phyloP scores from a whole-genome alignment of 2,888 invertebrate genomes.

The Eretmocerus hayati region DNA sequence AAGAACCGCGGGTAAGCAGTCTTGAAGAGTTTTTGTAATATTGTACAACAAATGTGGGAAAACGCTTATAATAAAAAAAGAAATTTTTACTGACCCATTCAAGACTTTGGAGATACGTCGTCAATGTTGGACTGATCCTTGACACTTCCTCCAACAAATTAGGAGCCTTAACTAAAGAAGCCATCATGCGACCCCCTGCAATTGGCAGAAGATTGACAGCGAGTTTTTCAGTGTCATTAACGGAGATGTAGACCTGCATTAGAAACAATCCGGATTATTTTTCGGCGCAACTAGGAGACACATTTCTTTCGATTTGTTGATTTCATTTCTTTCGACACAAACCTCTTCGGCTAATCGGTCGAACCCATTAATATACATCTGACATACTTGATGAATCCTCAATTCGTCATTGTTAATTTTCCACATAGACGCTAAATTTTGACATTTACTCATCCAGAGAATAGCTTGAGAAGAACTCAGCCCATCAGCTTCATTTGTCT shows the following conservation, averaged over 20 bases:
- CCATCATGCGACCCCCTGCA: conserved; percentile 72
- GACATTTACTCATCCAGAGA: conserved; percentile 67
- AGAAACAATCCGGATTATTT: too few relatives aligned
- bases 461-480: conserved; percentile 49
- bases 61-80: too few relatives aligned
- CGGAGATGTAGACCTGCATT: conserved; percentile 58
- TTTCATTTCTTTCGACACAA: too few relatives aligned
- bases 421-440: conserved; percentile 69
- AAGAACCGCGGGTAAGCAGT: too few relatives aligned
- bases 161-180: conserved; percentile 56
- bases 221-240: conserved; percentile 63
- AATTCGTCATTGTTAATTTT: conserved; percentile 66
- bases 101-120: conserved; percentile 62
- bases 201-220: conserved; percentile 68
- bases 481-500: conserved; percentile 50
- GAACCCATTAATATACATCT: conserved; percentile 54
- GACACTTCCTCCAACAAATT: conserved; percentile 63
- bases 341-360: conserved; percentile 59
- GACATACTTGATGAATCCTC: conserved; percentile 68
- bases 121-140: conserved; percentile 68
- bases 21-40: too few relatives aligned
- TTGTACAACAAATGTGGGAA: too few relatives aligned
- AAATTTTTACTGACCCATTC: conserved; percentile 42
- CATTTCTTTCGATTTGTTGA: too few relatives aligned
- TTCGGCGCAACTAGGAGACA: too few relatives aligned